Conservation (phyloP, 2,888 invertebrate species). For the Drepana falcataria region DNA sequence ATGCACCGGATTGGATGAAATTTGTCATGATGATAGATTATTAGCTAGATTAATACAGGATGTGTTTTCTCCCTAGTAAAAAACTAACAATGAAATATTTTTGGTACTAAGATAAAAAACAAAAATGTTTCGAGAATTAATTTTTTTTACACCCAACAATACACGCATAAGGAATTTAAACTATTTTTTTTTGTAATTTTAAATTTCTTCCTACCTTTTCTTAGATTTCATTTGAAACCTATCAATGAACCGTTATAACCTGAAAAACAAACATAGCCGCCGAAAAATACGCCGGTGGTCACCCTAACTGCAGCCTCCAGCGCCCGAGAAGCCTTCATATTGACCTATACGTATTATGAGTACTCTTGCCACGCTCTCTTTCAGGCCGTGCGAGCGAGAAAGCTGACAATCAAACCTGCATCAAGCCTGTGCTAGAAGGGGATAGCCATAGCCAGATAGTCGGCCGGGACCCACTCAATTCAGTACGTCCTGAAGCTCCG, state of each 20-base stretch:
- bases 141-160: no score
- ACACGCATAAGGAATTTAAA: no score
- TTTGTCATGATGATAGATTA: no score
- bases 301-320: conserved; percentile 75
- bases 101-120: no score
- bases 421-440: conserved; percentile 32
- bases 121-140: no score
- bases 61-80: no score
- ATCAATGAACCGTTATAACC: not conserved
- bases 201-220: no score
- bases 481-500: conserved; percentile 62
- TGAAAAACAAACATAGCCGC: not conserved
- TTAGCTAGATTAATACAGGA: no score
- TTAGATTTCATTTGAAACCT: no score
- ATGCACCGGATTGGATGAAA: no score
- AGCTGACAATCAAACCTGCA: conserved; percentile 22
- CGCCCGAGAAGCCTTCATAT: conserved; percentile 76
- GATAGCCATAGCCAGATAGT: conserved; percentile 42
- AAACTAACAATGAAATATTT: no score
- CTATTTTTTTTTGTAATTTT: no score
- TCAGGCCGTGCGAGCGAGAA: conserved; percentile 58
- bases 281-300: conserved; percentile 27
- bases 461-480: conserved; percentile 55
- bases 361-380: conserved; percentile 61
- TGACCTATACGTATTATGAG: conserved; percentile 78